Percentiles rank a stretch among this genome's conserved stretches.
These are phyloP conservation scores for Callaeas wilsoni DNA, from an alignment of 2,113 vertebrate species.

Conservation along the genomic window DNA sequence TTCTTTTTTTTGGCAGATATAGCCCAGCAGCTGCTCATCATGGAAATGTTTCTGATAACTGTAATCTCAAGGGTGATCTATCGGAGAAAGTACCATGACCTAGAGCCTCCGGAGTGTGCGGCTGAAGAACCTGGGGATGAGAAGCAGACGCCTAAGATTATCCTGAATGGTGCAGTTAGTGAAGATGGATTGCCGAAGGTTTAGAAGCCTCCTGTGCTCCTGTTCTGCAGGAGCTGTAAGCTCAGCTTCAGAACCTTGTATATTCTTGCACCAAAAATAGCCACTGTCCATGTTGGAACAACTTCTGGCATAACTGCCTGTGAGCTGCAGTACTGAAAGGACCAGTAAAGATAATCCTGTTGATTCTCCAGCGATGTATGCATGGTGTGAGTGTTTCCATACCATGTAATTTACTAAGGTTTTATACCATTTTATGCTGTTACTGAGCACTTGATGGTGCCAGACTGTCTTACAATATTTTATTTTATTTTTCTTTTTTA, in stretches of 20 bases:
- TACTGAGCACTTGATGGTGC: background rate
- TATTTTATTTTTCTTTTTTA: background rate
- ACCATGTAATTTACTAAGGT: constrained; percentile 10
- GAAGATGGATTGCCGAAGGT: constrained; percentile 14
- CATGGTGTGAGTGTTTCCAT: background rate
- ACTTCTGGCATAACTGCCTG: background rate
- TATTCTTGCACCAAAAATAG: background rate
- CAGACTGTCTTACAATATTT: background rate
- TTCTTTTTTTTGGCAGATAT: constrained; percentile 67
- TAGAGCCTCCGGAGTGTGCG: constrained; percentile 6
- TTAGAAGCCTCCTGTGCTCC: background rate
- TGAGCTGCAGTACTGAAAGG: background rate
- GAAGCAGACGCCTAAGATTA: constrained; percentile 42
- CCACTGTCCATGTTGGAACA: background rate
- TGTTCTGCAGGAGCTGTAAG: background rate
- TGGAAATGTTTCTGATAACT: constrained; percentile 87
- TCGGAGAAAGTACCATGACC: constrained; percentile 71
- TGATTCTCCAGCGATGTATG: background rate
- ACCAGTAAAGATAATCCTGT: background rate
- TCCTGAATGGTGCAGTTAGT: background rate
- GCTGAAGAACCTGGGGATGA: constrained; percentile 46
- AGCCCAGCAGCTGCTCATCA: constrained; percentile 82
- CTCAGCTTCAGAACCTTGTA: background rate
- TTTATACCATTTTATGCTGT: background rate
- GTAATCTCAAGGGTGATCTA: constrained; percentile 78